A percentile compares a stretch with the other conserved stretches of the same genome.
These are phyloP conservation scores for Borostomias antarcticus DNA, from an alignment of 2,797 vertebrate species.

Conservation along the genomic window DNA sequence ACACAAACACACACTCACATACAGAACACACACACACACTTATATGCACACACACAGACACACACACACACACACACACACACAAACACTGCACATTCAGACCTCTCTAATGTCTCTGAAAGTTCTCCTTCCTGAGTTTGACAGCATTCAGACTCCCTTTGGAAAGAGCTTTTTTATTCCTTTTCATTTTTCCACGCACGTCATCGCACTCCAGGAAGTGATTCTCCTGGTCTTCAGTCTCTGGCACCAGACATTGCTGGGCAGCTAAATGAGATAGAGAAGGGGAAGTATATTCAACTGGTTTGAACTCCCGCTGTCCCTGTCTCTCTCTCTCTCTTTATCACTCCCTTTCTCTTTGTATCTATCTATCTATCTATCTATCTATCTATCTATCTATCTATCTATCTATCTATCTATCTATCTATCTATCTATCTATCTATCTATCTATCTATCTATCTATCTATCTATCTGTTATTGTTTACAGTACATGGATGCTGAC, in stretches of 20 bases:
- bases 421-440: neutral
- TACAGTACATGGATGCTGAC: no score
- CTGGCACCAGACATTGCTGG: slow-evolving; percentile 52
- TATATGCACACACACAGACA: slow-evolving; percentile 18
- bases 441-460: neutral
- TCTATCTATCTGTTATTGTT: no score
- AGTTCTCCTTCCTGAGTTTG: slow-evolving; percentile 52
- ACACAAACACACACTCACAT: slow-evolving; percentile 2
- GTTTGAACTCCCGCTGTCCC: slow-evolving; percentile 44
- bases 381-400: neutral
- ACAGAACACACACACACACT: slow-evolving; percentile 39
- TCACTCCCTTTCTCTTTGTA: slow-evolving; percentile 8
- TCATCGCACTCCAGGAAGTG: slow-evolving; percentile 67
- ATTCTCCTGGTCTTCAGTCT: slow-evolving; percentile 59
- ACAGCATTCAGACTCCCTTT: slow-evolving; percentile 54
- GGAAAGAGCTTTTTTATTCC: slow-evolving; percentile 40
- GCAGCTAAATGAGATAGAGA: slow-evolving; percentile 58
- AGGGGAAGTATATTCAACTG: slow-evolving; percentile 34
- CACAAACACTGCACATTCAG: slow-evolving; percentile 33
- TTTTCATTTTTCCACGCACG: slow-evolving; percentile 58
- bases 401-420: neutral
- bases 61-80: slow-evolving; percentile 5
- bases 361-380: neutral
- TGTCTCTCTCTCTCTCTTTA: slow-evolving; percentile 22
- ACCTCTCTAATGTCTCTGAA: slow-evolving; percentile 45